Evolutionary conservation across 2,888 invertebrate genomes (phyloP), one percentile per base, ranked within the genome.

Genomic region (Torymus tubicola): DNA sequence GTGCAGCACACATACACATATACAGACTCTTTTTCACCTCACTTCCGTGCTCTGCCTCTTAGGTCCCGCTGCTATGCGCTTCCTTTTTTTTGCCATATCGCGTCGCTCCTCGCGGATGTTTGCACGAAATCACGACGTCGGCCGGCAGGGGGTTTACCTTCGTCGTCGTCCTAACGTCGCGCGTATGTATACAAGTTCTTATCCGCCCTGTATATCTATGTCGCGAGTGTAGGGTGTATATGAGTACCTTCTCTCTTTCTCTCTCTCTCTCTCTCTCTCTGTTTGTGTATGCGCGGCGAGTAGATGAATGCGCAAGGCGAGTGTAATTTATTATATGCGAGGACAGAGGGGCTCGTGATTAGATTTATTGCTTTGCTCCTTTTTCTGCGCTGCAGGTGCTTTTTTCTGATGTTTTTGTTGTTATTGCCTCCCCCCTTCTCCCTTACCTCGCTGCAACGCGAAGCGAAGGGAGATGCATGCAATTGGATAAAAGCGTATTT

Each of bases 131-230:
- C 68, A 31, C 55, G 3, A 31, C n/a, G 12, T 18, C 14, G n/a
- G n/a, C n/a, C n/a, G n/a, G n/a, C n/a, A n/a, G n/a, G 63, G 16
- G 11, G 70, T 69, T 57, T 69, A 21, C 61, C 16, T 50, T 2
- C 14, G 16, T 31, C 58, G 63, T 42, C 1, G 67, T 5, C 18
- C 14, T 24, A n/a, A 55, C 58, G 24, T 31, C 18, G 31, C 18
- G 60, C 14, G n/a, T 53, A 21, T 77, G 50, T 52, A 16, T 10
- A 31, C 70, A n/a, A 55, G n/a, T 8, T 18, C 70, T 64, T 77
- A 77, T 77, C 77, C 24, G 16, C 13, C 14, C 70, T 70, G 70
- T 77, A 70, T 77, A 77, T 77, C 77, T 77, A 57, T 64, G 70
- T 70, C 77, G 57, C 57, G 4, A 3, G 2, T 3, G 31, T 8